Conservation (phyloP, 2,888 invertebrate genomes). For the Bombyx huttoni region DNA sequence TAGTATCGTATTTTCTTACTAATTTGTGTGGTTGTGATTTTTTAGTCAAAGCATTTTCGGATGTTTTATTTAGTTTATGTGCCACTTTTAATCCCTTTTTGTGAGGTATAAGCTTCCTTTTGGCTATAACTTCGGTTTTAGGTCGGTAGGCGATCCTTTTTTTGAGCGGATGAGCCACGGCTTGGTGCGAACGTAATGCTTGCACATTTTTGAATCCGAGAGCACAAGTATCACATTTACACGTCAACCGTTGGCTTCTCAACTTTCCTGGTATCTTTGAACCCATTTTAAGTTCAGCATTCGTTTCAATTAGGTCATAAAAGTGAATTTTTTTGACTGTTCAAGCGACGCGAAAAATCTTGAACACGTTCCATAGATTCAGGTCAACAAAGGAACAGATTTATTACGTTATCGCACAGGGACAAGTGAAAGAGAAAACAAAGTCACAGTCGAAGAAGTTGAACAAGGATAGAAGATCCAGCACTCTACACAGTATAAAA, state of each 20-base stretch:
- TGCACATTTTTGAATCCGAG: constrained; percentile 24
- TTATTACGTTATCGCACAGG: not conserved
- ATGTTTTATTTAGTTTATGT: constrained; percentile 2
- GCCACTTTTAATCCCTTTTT: constrained; percentile 8
- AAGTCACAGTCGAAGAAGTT: not conserved
- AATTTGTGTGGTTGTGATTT: not conserved
- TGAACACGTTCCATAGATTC: not conserved
- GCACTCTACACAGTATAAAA: too few species aligned
- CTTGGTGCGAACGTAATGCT: constrained; percentile 30
- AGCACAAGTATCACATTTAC: constrained; percentile 35
- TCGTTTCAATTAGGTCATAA: constrained; percentile 4
- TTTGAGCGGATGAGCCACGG: constrained; percentile 14
- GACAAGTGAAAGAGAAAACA: not conserved
- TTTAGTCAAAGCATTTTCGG: constrained; percentile 3
- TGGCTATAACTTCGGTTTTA: constrained; percentile 7
- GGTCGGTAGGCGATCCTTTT: constrained; percentile 4
- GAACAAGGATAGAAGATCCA: not conserved
- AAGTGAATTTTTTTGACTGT: constrained; percentile 2
- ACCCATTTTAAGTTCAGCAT: constrained; percentile 28
- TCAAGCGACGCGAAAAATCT: constrained; percentile 1
- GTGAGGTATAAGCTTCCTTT: constrained; percentile 5
- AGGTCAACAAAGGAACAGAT: not conserved
- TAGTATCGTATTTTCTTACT: constrained; percentile 1
- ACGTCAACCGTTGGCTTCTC: constrained; percentile 21
- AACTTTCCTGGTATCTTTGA: constrained; percentile 27